Base-by-base conservation (phyloP, 2,797 vertebrate species). In the Sus cebifrons region DNA sequence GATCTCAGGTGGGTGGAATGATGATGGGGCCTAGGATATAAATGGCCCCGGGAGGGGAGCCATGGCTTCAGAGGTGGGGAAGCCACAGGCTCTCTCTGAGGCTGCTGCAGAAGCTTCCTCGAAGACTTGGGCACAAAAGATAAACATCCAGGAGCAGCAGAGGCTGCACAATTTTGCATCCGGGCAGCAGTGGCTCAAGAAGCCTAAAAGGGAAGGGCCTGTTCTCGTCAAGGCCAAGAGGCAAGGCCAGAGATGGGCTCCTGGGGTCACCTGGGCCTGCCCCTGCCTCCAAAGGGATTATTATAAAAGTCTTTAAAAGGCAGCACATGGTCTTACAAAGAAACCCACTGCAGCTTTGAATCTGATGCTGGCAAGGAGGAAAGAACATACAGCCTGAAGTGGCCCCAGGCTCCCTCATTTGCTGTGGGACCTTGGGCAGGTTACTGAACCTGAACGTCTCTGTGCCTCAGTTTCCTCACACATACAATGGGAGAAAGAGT, bases 11-110 rank as follows among this genome's bases (percentile, higher is more conserved):
- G 56, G 54, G 56, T 54, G 23, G 73, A 77, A 62, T 49, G 74
- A 83, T 75, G 83, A 77, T 71, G 49, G 44, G 68, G 32, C n/a
- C 58, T 44, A 75, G 89, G 89, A 77, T 84, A 92, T 67, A 94
- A 90, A 96, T 62, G 86, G 82, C 54, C 62, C 73, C 32, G 68
- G 93, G 67, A 89, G 40, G 85, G 32, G n/a, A 71, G 65, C 16
- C 0, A 0, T 14, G 36, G 83, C 64, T 82, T 91, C 84, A 95
- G 90, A 93, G 65, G 83, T 14, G 23, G 86, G 86, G 70, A 95
- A 83, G 32, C 44, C 64, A 52, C 32, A 87, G 56, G 20, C 82
- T 84, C 40, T 52, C 36, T 6, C 58, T 0, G 0, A 67, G 6
- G 52, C 78, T 65, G 73, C 44, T 1, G 2, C 79, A 64, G 70